Conservation (phyloP, 2,888 invertebrate genomes). For the Dugesia japonica region DNA sequence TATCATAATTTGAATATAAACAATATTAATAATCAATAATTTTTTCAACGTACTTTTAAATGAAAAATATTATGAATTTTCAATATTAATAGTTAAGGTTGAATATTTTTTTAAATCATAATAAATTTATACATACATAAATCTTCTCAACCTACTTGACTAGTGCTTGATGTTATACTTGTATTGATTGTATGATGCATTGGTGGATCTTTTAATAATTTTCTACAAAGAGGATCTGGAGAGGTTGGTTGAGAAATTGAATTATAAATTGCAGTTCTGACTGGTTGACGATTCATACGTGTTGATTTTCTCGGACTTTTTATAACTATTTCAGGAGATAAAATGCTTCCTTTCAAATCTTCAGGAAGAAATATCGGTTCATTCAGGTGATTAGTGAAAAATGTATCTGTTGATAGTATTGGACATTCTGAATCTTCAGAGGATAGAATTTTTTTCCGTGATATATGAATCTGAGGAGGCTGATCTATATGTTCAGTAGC, state of each 20-base stretch:
- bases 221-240: background rate
- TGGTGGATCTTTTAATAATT: background rate
- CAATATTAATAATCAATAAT: too few species aligned
- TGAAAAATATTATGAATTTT: too few species aligned
- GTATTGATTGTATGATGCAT: constrained; percentile 1
- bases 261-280: background rate
- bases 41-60: too few species aligned
- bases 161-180: background rate
- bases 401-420: background rate
- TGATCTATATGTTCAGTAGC: background rate
- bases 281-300: background rate
- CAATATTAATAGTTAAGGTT: too few species aligned
- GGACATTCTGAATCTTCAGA: background rate
- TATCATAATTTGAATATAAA: too few species aligned
- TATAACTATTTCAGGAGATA: background rate
- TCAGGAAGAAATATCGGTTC: constrained; percentile 2
- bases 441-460: background rate
- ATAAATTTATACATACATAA: background rate
- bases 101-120: background rate
- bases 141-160: background rate
- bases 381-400: background rate
- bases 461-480: background rate
- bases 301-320: constrained; percentile 6
- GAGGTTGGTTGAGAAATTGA: background rate
- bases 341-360: constrained; percentile 9